phyloP scores from a whole-genome alignment of 2,113 vertebrate genomes.

The Calidris pygmaea region DNA sequence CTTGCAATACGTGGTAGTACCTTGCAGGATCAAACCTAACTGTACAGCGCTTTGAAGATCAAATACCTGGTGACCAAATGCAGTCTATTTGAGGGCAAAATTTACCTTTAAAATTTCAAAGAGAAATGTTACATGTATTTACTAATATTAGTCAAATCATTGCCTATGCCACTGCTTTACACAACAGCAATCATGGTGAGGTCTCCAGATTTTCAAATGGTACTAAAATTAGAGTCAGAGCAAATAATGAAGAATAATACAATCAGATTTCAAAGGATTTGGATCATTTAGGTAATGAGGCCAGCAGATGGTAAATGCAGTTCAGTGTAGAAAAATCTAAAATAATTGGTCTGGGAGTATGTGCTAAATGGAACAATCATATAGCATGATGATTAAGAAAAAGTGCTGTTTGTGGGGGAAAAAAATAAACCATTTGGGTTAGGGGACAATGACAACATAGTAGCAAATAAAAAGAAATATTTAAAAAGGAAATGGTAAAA shows the following conservation, averaged over 20 bases:
- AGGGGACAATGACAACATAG: background rate
- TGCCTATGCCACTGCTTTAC: background rate
- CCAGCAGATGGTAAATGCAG: conserved; percentile 58
- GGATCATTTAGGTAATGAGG: conserved; percentile 59
- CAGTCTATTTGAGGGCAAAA: background rate
- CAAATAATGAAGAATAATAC: conserved; percentile 55
- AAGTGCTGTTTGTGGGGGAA: background rate
- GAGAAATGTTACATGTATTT: background rate
- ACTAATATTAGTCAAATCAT: background rate
- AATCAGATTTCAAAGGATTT: conserved; percentile 50
- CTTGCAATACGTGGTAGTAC: background rate
- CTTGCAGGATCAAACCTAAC: background rate
- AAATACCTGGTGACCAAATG: background rate
- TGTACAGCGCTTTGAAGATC: background rate
- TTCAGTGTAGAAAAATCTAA: conserved; percentile 29
- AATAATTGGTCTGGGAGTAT: background rate
- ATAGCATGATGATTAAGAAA: background rate
- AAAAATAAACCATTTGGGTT: background rate
- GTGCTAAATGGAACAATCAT: background rate
- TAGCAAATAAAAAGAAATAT: background rate
- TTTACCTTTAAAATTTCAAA: background rate
- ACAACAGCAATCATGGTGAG: background rate
- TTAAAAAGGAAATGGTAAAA: background rate
- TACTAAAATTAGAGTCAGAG: conserved; percentile 23
- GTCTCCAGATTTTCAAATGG: conserved; percentile 26